Evolutionary conservation across 2,113 vertebrate species (phyloP).

Genomic region (Corythornis vintsioides): DNA sequence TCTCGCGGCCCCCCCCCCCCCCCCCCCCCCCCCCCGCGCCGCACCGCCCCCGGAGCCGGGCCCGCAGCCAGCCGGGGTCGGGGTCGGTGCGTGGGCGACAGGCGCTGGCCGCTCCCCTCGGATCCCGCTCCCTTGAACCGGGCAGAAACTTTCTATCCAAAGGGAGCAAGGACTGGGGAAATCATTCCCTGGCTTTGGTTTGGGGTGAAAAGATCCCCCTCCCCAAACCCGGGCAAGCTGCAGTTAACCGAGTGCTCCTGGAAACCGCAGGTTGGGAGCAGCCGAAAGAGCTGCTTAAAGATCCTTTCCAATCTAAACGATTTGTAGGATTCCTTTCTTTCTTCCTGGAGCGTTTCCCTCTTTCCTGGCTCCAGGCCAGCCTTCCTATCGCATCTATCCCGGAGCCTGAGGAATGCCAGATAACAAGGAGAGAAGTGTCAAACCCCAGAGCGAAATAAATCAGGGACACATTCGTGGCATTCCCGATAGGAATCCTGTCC

Average conservation of each 20-base stretch:
- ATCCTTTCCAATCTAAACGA: background rate
- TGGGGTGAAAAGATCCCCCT: background rate
- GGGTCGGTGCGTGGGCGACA: background rate
- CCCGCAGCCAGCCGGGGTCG: background rate
- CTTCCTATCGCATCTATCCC: background rate
- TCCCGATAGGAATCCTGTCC: background rate
- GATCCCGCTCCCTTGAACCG: background rate
- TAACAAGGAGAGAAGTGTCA: constrained; percentile 39
- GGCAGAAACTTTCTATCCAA: background rate
- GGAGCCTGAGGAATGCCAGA: background rate
- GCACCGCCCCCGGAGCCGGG: background rate
- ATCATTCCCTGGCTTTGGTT: background rate
- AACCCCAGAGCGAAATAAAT: background rate
- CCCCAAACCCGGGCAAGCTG: background rate
- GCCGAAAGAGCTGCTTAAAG: background rate
- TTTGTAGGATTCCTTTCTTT: background rate
- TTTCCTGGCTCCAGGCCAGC: background rate
- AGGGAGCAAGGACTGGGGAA: background rate
- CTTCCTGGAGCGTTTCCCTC: background rate
- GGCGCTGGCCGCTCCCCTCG: background rate
- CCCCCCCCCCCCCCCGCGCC: no score
- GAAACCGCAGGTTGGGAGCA: background rate
- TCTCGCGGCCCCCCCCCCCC: no score
- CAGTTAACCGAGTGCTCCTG: background rate
- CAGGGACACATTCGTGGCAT: background rate